phyloP scores from a whole-genome alignment of 2,888 invertebrate genomes.

The Didymodactylos carnosus region DNA sequence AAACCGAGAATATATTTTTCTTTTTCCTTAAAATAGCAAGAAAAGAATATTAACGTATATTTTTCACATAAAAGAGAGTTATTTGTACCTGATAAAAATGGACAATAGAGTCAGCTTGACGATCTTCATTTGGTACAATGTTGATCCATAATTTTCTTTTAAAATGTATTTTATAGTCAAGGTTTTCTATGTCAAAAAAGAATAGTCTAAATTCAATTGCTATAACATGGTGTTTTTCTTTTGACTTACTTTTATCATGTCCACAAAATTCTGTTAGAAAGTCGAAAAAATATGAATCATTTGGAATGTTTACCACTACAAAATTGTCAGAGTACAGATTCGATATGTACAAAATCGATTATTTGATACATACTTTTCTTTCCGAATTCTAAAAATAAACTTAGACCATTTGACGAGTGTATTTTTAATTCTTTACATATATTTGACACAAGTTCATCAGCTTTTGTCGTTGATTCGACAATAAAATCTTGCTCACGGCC shows the following conservation, averaged over 20 bases:
- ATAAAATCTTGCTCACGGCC: not conserved
- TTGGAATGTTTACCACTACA: constrained; percentile 30
- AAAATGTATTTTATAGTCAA: not conserved
- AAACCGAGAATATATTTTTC: constrained; percentile 51
- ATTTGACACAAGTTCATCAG: not conserved
- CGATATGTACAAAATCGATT: too few species aligned
- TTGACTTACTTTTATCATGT: constrained; percentile 53
- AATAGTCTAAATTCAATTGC: constrained; percentile 77
- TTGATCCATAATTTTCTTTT: not conserved
- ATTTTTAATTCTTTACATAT: not conserved
- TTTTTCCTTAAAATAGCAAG: too few species aligned
- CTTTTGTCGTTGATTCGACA: not conserved
- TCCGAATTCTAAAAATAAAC: not conserved
- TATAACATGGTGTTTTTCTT: too few species aligned
- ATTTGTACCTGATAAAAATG: not conserved
- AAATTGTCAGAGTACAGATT: too few species aligned
- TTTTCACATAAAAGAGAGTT: too few species aligned
- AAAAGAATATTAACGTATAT: too few species aligned
- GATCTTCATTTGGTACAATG: not conserved
- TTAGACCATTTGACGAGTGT: not conserved
- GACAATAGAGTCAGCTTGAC: not conserved
- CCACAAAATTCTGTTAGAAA: constrained; percentile 75
- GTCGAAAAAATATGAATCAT: constrained; percentile 63
- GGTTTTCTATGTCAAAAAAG: constrained; percentile 26
- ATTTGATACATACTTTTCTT: not conserved